Evolutionary conservation across 2,113 vertebrate species (phyloP).

Genomic region (Dolichotis patagonum): DNA sequence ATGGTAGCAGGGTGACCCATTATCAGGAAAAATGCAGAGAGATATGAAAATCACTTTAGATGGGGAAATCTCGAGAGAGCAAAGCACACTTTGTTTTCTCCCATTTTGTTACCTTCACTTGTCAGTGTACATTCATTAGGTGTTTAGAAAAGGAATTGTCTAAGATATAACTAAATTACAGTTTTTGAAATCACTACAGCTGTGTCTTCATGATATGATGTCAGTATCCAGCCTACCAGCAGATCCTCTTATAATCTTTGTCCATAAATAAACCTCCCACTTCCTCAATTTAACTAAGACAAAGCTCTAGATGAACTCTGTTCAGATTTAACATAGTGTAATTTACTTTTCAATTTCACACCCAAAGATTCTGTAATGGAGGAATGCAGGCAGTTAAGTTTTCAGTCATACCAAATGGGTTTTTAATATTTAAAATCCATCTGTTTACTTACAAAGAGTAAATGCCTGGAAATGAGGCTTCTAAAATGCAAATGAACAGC

Average conservation of each 20-base stretch:
- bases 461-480: constrained; percentile 70
- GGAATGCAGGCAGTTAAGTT: constrained; percentile 71
- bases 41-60: neutral
- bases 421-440: constrained; percentile 81
- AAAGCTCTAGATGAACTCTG: constrained; percentile 74
- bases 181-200: neutral
- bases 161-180: neutral
- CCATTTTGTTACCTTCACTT: neutral
- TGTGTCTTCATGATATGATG: neutral
- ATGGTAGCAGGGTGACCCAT: neutral
- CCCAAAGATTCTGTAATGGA: constrained; percentile 79
- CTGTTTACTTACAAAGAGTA: constrained; percentile 78
- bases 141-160: neutral
- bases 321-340: constrained; percentile 77
- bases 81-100: neutral
- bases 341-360: constrained; percentile 84
- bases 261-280: constrained; percentile 73
- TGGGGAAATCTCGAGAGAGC: neutral
- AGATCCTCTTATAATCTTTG: constrained; percentile 24
- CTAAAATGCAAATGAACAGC: constrained; percentile 80
- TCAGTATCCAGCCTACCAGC: neutral
- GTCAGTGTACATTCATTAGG: neutral
- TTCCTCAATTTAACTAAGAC: constrained; percentile 64
- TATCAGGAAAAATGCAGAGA: neutral
- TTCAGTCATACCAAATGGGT: constrained; percentile 70